A percentile compares a stretch with the other conserved stretches of the same genome.
phyloP scores from a whole-genome alignment of 2,888 invertebrate species.

The Microctonus aethiopoides region DNA sequence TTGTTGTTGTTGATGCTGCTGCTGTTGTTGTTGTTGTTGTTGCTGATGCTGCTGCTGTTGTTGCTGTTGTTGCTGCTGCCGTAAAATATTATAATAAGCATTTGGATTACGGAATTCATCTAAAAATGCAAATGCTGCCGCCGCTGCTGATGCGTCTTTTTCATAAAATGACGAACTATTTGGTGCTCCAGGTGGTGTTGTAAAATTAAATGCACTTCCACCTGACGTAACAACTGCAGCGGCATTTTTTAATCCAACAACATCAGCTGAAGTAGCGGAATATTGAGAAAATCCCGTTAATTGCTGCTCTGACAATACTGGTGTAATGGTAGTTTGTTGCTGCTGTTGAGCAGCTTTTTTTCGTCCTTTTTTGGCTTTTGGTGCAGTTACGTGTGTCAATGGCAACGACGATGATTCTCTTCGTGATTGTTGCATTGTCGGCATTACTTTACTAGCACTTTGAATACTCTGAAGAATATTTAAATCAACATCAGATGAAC shows the following conservation, averaged over 20 bases:
- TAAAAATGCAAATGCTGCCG: constrained; percentile 61
- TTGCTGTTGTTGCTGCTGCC: constrained; percentile 48
- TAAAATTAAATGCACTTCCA: constrained; percentile 87
- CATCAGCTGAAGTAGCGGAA: constrained; percentile 49
- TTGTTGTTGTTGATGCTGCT: constrained; percentile 55
- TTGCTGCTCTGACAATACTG: constrained; percentile 45
- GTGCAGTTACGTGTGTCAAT: constrained; percentile 44
- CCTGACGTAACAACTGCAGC: constrained; percentile 76
- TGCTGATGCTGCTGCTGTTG: constrained; percentile 50
- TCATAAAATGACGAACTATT: constrained; percentile 61
- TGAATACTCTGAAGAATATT: constrained; percentile 61
- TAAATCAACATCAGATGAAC: constrained; percentile 57
- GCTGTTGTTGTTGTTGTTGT: constrained; percentile 53
- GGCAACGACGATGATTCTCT: constrained; percentile 24
- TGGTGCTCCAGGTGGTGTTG: constrained; percentile 71
- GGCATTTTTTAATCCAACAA: constrained; percentile 75
- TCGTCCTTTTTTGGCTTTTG: constrained; percentile 47
- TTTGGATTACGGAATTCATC: constrained; percentile 64
- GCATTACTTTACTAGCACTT: constrained; percentile 53
- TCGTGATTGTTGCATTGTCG: constrained; percentile 44
- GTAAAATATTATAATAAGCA: constrained; percentile 61
- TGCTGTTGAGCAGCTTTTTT: constrained; percentile 49
- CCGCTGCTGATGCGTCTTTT: constrained; percentile 60
- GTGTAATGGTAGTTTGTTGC: constrained; percentile 42
- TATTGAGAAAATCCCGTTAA: constrained; percentile 56